phyloP scores from a whole-genome alignment of 2,797 vertebrate genomes.

The Coranthus polyacanthus region DNA sequence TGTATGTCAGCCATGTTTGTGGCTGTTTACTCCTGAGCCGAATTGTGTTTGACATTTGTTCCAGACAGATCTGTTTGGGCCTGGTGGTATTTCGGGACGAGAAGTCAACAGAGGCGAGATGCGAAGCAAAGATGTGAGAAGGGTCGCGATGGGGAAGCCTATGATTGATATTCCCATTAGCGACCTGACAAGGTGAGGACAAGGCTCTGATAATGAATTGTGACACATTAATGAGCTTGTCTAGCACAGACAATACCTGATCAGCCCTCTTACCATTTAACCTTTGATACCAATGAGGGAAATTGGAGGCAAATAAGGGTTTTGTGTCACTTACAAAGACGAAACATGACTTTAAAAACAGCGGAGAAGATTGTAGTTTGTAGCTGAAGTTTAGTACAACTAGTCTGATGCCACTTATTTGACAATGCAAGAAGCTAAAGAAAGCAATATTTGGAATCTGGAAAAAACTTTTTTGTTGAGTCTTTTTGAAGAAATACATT shows the following conservation, averaged over 20 bases:
- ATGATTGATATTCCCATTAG: slow-evolving; percentile 90
- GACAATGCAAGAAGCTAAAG: too few relatives aligned
- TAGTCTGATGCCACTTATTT: too few relatives aligned
- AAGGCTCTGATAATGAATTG: slow-evolving; percentile 84
- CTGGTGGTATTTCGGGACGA: slow-evolving; percentile 69
- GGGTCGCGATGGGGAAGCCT: slow-evolving; percentile 71
- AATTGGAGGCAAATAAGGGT: slow-evolving; percentile 63
- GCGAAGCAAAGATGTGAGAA: slow-evolving; percentile 60
- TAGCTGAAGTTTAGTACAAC: slow-evolving; percentile 9
- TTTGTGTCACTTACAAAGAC: slow-evolving; percentile 54
- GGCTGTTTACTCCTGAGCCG: slow-evolving; percentile 64
- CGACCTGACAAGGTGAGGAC: slow-evolving; percentile 83
- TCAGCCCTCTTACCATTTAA: slow-evolving; percentile 79
- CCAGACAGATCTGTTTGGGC: slow-evolving; percentile 72
- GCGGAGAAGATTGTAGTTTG: background rate
- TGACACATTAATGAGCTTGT: slow-evolving; percentile 88
- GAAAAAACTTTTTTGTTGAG: background rate
- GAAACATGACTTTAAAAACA: slow-evolving; percentile 55
- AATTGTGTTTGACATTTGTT: slow-evolving; percentile 77
- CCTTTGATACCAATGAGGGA: slow-evolving; percentile 70
- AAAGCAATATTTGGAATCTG: too few relatives aligned
- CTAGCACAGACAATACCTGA: slow-evolving; percentile 83
- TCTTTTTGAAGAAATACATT: background rate
- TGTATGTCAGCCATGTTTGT: slow-evolving; percentile 66
- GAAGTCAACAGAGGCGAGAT: slow-evolving; percentile 72